Evolutionary conservation across 2,888 invertebrate genomes (phyloP), one percentile per base, ranked within the genome.

Genomic region (Xanthorhoe spadicearia): DNA sequence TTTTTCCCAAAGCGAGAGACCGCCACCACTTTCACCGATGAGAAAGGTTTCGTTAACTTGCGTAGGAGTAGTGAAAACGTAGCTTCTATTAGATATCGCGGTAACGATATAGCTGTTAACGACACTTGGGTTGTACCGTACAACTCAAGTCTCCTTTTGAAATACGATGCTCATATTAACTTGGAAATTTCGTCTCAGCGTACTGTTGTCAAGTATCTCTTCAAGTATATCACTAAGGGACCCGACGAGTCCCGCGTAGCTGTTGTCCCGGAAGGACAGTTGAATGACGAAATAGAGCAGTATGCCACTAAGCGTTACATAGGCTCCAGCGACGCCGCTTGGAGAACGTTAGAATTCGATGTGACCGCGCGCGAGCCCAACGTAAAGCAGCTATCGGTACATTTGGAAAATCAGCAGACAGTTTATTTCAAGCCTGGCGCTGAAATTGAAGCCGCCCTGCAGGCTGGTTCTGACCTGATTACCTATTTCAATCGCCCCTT

Each of bases 401-500:
- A 62, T 35, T 23, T 62, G 15, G 38, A 62, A 50, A 50, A 61
- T n/a, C 58, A 53, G n/a, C 64, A 66, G 9, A 17, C 17, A 0
- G 54, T 61, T 7, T 58, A 18, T 15, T 65, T 65, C 8, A 61
- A 17, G 38, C 52, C 56, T 23, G 56, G 43, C 15, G 13, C 48
- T 46, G 52, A 55, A 35, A 35, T 8, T 7, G 35, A 35, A 35
- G 35, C 35, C 35, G 35, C 8, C 4, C 4, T 7, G 8, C 7
- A 48, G 32, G 53, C 32, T 0, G n/a, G 10, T n/a, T 58, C 58
- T 0, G 64, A 54, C 50, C 49, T 64, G 8, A 6, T 64, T 2
- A 59, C 49, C 6, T 66, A 62, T 46, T 66, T 66, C 6, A 53
- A 61, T 35, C 53, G 66, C 4, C 66, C 61, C 10, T 23, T 9